Base-by-base conservation (phyloP, 1,140 invertebrate species). In the Sesamia nonagrioides region DNA sequence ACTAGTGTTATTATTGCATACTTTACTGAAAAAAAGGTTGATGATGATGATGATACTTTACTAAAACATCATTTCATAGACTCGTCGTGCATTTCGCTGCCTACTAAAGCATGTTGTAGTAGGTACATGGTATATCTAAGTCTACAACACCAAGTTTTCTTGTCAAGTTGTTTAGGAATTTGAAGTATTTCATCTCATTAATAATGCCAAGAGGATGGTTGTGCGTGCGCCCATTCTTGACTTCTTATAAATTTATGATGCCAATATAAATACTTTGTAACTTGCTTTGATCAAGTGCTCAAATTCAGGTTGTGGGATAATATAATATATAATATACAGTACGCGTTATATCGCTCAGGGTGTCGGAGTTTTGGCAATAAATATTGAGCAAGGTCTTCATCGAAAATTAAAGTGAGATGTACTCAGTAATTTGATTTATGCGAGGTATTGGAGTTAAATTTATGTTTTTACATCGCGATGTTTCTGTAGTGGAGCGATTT, bases 191-290 rank as follows among this genome's bases (percentile, higher is more conserved):
- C 83, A 85, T 86, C 84, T 86, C 88, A 91, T 92, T 91, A 92
- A 91, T 91, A 91, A 91, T 84, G 84, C 60, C 82, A 75, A 50
- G 83, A 84, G 84, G 82, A 87, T 84, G 84, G 69, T 63, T 78
- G 84, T 88, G 86, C 87, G 87, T 90, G 86, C 73, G 77, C 84
- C 86, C 83, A 89, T 91, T 87, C 87, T 68, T 50, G 72, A 88
- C 86, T 92, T 91, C 89, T 92, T 92, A 92, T 85, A 88, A 92
- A 94, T 94, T 93, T 94, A 94, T 92, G 92, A 89, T 88, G 89
- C 90, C 86, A 92, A 92, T 93, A 91, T 92, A 91, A 92, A 94
- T 94, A 94, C 91, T 92, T 93, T 27, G 63, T 60, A 89, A 91
- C 84, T 91, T 87, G 61, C 48, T 71, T 77, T 88, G 88, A 90